Conservation (phyloP, 2,797 vertebrate genomes). For the Balearica regulorum region DNA sequence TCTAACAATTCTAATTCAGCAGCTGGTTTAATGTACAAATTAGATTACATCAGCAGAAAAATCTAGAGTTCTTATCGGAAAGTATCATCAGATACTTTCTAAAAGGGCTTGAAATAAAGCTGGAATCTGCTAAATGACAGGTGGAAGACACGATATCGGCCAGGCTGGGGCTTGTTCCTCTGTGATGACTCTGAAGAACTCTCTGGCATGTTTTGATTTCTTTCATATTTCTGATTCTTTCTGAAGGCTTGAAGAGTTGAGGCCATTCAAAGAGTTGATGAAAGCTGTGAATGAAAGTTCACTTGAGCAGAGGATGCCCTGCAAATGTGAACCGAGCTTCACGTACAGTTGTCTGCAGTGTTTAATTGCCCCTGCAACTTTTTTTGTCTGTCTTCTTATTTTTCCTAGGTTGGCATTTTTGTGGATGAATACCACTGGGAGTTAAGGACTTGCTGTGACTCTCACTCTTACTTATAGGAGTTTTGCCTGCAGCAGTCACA, state of each 20-base stretch:
- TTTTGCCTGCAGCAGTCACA: constrained; percentile 80
- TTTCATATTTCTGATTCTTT: not conserved
- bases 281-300: not conserved
- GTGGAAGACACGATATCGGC: not conserved
- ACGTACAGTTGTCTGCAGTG: not conserved
- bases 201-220: not conserved
- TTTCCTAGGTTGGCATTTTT: constrained; percentile 72
- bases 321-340: not conserved
- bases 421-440: constrained; percentile 69
- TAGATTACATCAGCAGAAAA: not conserved
- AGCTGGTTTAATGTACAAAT: not conserved
- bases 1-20: not conserved
- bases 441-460: constrained; percentile 47
- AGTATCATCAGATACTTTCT: not conserved
- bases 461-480: constrained; percentile 67
- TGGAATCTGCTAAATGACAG: not conserved
- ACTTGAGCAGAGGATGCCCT: not conserved
- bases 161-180: not conserved
- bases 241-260: not conserved
- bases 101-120: not conserved
- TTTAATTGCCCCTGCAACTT: constrained; percentile 29
- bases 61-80: not conserved
- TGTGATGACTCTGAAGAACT: not conserved
- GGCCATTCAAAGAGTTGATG: not conserved
- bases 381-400: constrained; percentile 26